These are phyloP conservation scores for Eriosoma lanigerum DNA, from an alignment of 1,140 invertebrate species.

Conservation along the genomic window DNA sequence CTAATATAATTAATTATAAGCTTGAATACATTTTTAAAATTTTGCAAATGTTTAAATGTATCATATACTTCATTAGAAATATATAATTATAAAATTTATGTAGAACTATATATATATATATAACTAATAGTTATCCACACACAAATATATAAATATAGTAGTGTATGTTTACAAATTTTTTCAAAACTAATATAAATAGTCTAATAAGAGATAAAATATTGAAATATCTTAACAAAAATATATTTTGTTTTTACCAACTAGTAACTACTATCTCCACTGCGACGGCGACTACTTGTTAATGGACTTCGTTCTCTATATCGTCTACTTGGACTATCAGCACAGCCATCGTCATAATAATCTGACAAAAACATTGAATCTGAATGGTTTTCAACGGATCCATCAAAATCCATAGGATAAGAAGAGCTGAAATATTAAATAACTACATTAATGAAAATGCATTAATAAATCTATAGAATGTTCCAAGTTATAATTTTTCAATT, in stretches of 20 bases:
- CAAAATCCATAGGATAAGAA: conserved; percentile 43
- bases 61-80: too few relatives aligned
- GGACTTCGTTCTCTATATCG: conserved; percentile 31
- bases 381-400: conserved; percentile 6
- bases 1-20: neutral
- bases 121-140: neutral
- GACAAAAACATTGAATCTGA: neutral
- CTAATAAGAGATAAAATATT: conserved; percentile 1
- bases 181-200: too few relatives aligned
- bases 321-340: neutral
- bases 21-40: neutral
- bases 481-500: neutral
- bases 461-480: neutral
- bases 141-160: too few relatives aligned
- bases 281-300: neutral
- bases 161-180: neutral
- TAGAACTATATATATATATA: neutral
- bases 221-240: neutral
- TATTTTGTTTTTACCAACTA: neutral
- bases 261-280: neutral
- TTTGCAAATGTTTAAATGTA: neutral
- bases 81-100: neutral
- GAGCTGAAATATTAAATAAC: neutral
- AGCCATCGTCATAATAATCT: conserved; percentile 31
- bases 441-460: neutral